Percentiles rank a stretch among this genome's conserved stretches.
Evolutionary conservation across 2,888 invertebrate genomes (phyloP).

Genomic region (Agrochola lychnidis): DNA sequence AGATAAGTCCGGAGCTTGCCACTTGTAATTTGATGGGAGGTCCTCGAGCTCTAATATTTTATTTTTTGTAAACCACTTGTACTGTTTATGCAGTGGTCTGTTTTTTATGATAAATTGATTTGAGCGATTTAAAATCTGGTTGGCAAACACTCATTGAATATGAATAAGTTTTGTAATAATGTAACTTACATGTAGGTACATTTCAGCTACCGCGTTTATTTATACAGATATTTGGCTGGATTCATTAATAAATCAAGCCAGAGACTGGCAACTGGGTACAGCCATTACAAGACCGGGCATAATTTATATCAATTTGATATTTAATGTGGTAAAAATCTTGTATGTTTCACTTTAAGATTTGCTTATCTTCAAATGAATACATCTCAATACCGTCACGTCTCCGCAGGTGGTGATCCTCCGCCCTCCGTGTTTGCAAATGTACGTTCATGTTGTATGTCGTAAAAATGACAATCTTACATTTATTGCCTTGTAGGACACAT

Average conservation of each 20-base stretch:
- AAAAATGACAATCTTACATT: slow-evolving; percentile 87
- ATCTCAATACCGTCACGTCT: slow-evolving; percentile 74
- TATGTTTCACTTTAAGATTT: slow-evolving; percentile 65
- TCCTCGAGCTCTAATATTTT: slow-evolving; percentile 74
- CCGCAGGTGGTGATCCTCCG: slow-evolving; percentile 78
- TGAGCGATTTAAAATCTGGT: slow-evolving; percentile 40
- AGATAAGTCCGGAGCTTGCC: slow-evolving; percentile 82
- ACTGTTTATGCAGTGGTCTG: slow-evolving; percentile 57
- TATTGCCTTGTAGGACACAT: slow-evolving; percentile 81
- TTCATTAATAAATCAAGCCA: slow-evolving; percentile 33
- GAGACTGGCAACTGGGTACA: slow-evolving; percentile 24
- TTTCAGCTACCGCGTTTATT: slow-evolving; percentile 18
- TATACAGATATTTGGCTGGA: slow-evolving; percentile 21
- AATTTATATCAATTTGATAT: slow-evolving; percentile 60
- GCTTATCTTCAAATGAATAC: slow-evolving; percentile 69
- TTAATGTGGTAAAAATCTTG: slow-evolving; percentile 65
- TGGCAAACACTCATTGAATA: slow-evolving; percentile 26
- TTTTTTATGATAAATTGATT: slow-evolving; percentile 55
- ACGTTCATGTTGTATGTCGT: slow-evolving; percentile 79
- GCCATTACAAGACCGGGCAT: slow-evolving; percentile 20
- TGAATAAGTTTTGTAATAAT: slow-evolving; percentile 23
- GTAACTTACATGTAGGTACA: background rate
- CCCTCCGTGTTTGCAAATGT: slow-evolving; percentile 80
- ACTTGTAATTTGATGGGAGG: slow-evolving; percentile 86
- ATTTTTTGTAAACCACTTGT: slow-evolving; percentile 66